Evolutionary conservation across 1,140 invertebrate species (phyloP).

Genomic region (Diachasma alloeum): DNA sequence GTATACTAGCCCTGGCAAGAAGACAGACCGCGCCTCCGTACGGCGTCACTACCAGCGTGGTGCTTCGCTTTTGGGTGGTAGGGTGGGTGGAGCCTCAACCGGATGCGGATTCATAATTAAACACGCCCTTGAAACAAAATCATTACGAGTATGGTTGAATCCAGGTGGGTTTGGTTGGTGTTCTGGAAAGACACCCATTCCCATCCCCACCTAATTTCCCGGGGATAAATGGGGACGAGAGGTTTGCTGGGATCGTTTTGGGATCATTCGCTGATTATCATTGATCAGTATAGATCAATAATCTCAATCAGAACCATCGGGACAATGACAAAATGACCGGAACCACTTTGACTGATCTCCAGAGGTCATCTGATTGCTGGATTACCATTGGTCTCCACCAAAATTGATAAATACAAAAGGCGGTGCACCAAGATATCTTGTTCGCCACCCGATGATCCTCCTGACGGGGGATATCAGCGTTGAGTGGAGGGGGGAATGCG

Average conservation of each 20-base stretch:
- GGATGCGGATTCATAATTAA: conserved; percentile 67
- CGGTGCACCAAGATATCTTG: background rate
- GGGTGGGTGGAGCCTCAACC: conserved; percentile 62
- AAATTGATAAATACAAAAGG: background rate
- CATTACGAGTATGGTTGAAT: conserved; percentile 57
- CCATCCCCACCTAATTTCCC: background rate
- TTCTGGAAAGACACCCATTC: background rate
- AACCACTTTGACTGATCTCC: background rate
- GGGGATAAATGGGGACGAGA: no score
- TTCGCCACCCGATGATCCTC: conserved; percentile 30
- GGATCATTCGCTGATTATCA: background rate
- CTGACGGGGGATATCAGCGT: conserved; percentile 38
- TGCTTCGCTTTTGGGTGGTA: conserved; percentile 38
- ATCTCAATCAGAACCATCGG: background rate
- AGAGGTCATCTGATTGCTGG: background rate
- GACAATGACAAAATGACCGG: conserved; percentile 16
- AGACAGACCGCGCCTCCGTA: conserved; percentile 23
- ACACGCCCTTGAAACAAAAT: conserved; percentile 68
- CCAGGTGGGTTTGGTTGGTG: conserved; percentile 1
- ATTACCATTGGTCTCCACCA: background rate
- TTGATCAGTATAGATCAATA: background rate
- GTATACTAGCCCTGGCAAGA: background rate
- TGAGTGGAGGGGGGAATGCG: conserved; percentile 42
- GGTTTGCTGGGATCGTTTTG: no score
- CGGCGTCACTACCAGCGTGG: conserved; percentile 32